Evolutionary conservation across 2,888 invertebrate species (phyloP), one percentile per base, ranked within the genome.

Genomic region (Epirrhoe tristata): DNA sequence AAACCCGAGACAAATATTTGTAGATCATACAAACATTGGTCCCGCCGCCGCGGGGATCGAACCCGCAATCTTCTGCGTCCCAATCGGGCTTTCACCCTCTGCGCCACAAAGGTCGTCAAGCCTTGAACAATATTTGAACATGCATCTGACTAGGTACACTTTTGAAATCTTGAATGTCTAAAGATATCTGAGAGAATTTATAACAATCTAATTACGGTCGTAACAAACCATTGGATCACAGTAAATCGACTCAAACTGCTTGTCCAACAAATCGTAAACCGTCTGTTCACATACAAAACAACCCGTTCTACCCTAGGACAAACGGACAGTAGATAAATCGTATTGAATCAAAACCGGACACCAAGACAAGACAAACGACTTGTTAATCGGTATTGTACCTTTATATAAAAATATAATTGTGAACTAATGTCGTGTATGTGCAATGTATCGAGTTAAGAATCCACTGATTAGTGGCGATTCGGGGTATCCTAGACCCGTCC

Each of bases 321-420:
- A 68, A 66, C 69, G 69, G 62, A 67, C 54, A 31, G 62, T 72
- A 73, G 72, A 71, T 69, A 71, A 69, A 75, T 72, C 68, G 63
- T 54, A 66, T 69, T 58, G 54, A 64, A 62, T 74, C 77, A 77
- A 79, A 81, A 78, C 76, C 79, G 75, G 77, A 80, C 77, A 77
- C 75, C 82, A 84, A 86, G 80, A 79, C 81, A 77, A 88, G 87
- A 90, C 82, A 85, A 86, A 91, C 88, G 84, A 82, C 86, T 87
- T 84, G 88, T 90, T 91, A 89, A 90, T 89, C 82, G 83, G 24
- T 43, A 43, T 43, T 43, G 39, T 43, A 43, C 12, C 39, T 43
- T 43, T 43, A 12, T 43, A 43, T 12, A 43, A 43, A 43, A 43
- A 43, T 43, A 12, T 81, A 77, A 81, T 91, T 92, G 90, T 90